A percentile compares a stretch with the other conserved stretches of the same genome.
Evolutionary conservation across 2,113 vertebrate species (phyloP).

Genomic region (Thamnophis sirtalis): DNA sequence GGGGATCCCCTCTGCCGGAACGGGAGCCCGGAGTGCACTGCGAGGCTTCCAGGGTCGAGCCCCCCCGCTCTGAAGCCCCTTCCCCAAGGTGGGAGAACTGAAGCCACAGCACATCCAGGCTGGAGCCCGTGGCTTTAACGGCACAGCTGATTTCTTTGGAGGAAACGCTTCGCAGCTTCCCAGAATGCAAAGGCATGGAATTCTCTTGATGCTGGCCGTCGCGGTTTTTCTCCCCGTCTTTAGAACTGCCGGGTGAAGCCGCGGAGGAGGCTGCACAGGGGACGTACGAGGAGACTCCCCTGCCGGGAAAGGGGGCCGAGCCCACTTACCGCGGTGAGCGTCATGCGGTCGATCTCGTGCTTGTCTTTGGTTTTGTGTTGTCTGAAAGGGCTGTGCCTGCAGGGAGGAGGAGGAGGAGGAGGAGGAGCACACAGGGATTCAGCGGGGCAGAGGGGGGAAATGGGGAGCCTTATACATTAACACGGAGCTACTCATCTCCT

Average conservation of each 20-base stretch:
- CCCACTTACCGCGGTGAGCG: slow-evolving; percentile 90
- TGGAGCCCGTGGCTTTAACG: background rate
- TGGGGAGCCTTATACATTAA: background rate
- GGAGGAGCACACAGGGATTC: background rate
- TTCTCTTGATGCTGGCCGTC: background rate
- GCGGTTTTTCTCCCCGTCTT: background rate
- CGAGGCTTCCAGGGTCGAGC: background rate
- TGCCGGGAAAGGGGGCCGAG: too few species aligned
- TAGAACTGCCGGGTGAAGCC: background rate
- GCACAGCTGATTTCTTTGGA: background rate
- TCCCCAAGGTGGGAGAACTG: background rate
- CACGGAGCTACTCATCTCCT: background rate
- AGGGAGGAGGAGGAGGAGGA: background rate
- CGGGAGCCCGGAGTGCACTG: background rate
- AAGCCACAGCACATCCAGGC: background rate
- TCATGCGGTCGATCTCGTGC: slow-evolving; percentile 98
- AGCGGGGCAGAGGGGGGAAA: too few species aligned
- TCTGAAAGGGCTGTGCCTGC: slow-evolving; percentile 95
- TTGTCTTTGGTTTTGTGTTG: slow-evolving; percentile 99
- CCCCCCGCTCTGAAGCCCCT: background rate
- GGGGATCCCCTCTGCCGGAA: background rate
- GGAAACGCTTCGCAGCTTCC: background rate
- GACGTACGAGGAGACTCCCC: too few species aligned
- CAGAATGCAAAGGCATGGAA: too few species aligned
- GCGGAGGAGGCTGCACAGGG: too few species aligned